Conservation (phyloP, 2,113 vertebrate genomes). For the Heterocephalus glaber region DNA sequence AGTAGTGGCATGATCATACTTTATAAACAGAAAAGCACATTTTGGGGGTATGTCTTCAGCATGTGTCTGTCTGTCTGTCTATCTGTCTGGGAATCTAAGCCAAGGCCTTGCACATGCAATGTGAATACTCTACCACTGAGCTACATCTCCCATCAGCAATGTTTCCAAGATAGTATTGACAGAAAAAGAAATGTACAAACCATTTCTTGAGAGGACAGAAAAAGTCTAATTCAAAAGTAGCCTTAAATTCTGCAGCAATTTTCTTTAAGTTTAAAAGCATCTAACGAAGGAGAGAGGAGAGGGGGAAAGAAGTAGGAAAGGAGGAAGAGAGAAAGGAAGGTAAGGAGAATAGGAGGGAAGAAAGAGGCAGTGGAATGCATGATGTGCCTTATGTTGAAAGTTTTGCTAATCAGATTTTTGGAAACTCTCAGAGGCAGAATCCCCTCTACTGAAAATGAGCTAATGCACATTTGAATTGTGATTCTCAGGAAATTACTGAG, state of each 20-base stretch:
- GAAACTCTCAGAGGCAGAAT: background rate
- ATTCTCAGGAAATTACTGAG: background rate
- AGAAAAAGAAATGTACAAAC: background rate
- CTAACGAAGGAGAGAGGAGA: background rate
- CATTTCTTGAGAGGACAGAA: background rate
- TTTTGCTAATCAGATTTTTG: background rate
- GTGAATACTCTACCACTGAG: background rate
- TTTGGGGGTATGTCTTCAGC: background rate
- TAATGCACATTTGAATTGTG: background rate
- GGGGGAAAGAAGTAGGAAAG: background rate
- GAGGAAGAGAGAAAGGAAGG: background rate
- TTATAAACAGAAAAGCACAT: background rate
- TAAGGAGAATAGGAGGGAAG: too few relatives aligned
- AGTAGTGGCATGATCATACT: background rate
- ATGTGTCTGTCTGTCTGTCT: background rate
- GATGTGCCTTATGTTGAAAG: background rate
- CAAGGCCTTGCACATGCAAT: background rate
- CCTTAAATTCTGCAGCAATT: background rate
- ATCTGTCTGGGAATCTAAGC: background rate
- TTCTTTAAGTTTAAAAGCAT: background rate
- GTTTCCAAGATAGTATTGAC: background rate
- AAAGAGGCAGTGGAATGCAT: background rate
- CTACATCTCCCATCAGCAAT: too few relatives aligned
- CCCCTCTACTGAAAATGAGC: background rate
- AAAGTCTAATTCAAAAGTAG: background rate